Conservation (phyloP, 2,113 vertebrate genomes). For the Fulmarus glacialis region DNA sequence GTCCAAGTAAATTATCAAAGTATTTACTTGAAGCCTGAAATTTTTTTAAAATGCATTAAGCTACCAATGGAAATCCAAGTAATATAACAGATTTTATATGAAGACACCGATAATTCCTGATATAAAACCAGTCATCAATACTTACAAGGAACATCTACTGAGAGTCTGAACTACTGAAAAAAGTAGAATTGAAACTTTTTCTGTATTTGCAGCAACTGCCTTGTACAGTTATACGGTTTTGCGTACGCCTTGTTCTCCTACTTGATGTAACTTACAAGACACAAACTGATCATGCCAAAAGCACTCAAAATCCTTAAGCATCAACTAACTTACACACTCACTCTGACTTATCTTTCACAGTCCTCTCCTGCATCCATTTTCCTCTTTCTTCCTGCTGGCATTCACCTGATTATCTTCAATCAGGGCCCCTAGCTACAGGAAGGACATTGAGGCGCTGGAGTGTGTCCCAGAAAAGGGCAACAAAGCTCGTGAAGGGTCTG, state of each 20-base stretch:
- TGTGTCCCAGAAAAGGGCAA: no score
- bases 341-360: not conserved
- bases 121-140: not conserved
- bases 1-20: not conserved
- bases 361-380: not conserved
- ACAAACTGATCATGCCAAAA: not conserved
- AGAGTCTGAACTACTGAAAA: not conserved
- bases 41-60: not conserved
- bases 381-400: not conserved
- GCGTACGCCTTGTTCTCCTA: not conserved
- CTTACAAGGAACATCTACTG: not conserved
- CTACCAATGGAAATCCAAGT: not conserved
- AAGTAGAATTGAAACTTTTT: not conserved
- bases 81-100: not conserved
- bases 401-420: not conserved
- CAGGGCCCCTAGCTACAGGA: no score
- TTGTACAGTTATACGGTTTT: not conserved
- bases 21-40: not conserved
- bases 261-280: not conserved
- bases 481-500: no score
- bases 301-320: not conserved
- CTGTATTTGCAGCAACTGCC: not conserved
- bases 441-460: no score
- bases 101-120: not conserved
- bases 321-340: not conserved